phyloP scores from a whole-genome alignment of 1,140 invertebrate species.

The Penaeus indicus region DNA sequence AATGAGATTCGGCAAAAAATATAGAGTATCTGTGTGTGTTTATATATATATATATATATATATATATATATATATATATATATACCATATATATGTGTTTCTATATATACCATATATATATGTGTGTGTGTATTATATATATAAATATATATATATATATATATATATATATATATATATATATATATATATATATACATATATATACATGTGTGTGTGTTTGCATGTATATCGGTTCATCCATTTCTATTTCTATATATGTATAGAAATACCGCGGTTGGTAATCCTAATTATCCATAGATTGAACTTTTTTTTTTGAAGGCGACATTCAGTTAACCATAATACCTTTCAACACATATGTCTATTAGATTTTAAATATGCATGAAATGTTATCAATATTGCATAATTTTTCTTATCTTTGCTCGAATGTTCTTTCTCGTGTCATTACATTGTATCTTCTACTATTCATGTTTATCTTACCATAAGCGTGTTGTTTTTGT shows the following conservation, averaged over 20 bases:
- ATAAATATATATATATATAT: background rate
- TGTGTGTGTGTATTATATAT: background rate
- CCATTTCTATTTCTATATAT: conserved; percentile 1
- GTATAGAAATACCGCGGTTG: background rate
- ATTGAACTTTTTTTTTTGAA: background rate
- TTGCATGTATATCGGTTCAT: background rate
- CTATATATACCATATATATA: background rate
- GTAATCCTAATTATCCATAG: background rate
- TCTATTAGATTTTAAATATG: background rate
- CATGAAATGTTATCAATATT: no score
- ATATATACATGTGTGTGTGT: background rate
- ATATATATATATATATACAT: background rate
- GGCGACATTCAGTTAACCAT: background rate
- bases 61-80: no score
- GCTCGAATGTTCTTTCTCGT: no score
- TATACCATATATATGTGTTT: no score
- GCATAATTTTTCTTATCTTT: no score
- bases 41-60: no score
- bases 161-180: background rate
- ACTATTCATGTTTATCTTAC: no score
- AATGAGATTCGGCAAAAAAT: no score
- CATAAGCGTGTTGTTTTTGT: no score
- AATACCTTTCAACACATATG: background rate
- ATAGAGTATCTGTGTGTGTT: no score
- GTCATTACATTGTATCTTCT: no score